Percentiles rank a stretch among this genome's conserved stretches.
phyloP scores from a whole-genome alignment of 2,113 vertebrate genomes.

The Cercocebus atys region DNA sequence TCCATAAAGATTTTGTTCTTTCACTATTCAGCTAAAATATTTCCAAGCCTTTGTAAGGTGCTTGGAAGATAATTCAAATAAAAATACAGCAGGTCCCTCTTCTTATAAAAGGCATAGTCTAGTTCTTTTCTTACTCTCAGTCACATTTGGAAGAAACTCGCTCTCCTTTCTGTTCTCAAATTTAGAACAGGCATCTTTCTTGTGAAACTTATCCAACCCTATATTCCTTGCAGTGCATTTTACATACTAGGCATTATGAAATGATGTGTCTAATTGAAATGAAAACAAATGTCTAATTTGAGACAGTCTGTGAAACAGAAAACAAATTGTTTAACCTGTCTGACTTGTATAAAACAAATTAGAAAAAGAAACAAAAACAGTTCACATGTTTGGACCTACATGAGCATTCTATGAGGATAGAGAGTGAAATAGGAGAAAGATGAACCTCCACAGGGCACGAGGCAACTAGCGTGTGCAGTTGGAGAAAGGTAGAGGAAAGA shows the following conservation, averaged over 20 bases:
- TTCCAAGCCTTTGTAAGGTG: accelerated
- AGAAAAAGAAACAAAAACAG: too few relatives aligned
- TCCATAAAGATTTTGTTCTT: background rate
- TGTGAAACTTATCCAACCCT: background rate
- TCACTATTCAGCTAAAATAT: background rate
- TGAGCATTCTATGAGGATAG: background rate
- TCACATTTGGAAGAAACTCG: background rate
- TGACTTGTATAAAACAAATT: background rate
- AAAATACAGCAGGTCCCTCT: background rate
- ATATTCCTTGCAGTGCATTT: background rate
- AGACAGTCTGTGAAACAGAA: background rate
- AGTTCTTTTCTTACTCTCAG: background rate
- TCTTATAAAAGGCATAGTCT: background rate
- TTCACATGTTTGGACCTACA: background rate
- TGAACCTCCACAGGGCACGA: accelerated
- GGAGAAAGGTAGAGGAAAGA: background rate
- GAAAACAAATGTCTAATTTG: background rate
- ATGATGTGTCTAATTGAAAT: background rate
- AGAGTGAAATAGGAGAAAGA: background rate
- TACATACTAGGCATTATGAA: background rate
- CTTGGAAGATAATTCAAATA: background rate
- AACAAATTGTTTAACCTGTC: background rate
- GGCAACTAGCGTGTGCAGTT: background rate
- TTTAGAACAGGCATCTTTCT: background rate
- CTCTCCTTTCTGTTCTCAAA: background rate